Base-by-base conservation (phyloP, 1,140 invertebrate species). In the Trachymyrmex cornetzi region DNA sequence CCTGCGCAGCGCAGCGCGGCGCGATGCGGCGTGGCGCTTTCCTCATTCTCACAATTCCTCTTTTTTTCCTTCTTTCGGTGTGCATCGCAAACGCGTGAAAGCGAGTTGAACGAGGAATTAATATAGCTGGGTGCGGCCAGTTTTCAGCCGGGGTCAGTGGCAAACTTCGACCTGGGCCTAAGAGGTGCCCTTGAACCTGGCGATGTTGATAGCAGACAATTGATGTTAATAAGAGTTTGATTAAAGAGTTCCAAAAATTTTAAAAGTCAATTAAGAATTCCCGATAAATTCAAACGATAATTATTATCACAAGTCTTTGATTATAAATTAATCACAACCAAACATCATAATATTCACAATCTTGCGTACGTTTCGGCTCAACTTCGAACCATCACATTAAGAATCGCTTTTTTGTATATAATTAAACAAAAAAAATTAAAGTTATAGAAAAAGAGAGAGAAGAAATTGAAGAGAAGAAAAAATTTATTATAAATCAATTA, bases 11-110 rank as follows among this genome's bases (percentile, higher is more conserved):
- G 86, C 61, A 9, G 22, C 38, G 67, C 79, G 57, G 24, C 30
- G 22, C 30, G 30, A 27, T 9, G 63, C 55, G 48, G 53, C 64
- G 19, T 57, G 57, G 55, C 44, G 64, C 64, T 88, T 87, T 88
- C 85, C 57, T 86, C 72, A 81, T 81, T 86, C 85, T 86, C 82
- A 82, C 77, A 81, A 86, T 86, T 86, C 85, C 64, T 61, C 53
- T 77, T 71, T 38, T 24, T 16, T 44, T 14, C 16, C 30, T 22
- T 30, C n/a, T 50, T 14, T 16, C 84, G 24, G 9, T 44, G 63
- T 48, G 69, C 24, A 27, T 61, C 80, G 80, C 69, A 63, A 84
- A 84, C 38, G 44, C 80, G 55, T 27, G 38, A 82, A 82, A 82
- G 80, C 80, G 44, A 82, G 55, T 16, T 38, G 34, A 74, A 38